phyloP scores from a whole-genome alignment of 1,140 invertebrate genomes.

The Microplitis demolitor region DNA sequence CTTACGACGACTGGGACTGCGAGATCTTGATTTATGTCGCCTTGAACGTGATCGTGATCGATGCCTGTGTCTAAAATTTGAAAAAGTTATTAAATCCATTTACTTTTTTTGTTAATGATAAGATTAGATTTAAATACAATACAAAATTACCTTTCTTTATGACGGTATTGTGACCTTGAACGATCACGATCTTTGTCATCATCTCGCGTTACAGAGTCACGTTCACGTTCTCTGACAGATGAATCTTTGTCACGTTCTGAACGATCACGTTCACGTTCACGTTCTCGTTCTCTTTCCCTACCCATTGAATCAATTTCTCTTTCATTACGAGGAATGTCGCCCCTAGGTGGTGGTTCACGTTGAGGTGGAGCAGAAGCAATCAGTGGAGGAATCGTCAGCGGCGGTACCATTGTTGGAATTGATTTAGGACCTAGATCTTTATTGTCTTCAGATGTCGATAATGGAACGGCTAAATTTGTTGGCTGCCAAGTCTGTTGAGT shows the following conservation, averaged over 20 bases:
- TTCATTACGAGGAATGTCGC: conserved; percentile 40
- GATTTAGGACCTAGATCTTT: conserved; percentile 57
- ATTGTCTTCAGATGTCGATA: conserved; percentile 55
- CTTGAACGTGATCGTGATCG: conserved; percentile 64
- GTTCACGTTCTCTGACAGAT: conserved; percentile 53
- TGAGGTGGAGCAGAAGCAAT: conserved; percentile 50
- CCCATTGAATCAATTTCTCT: conserved; percentile 46
- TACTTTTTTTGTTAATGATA: neutral
- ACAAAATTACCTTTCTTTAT: conserved; percentile 54
- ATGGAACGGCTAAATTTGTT: conserved; percentile 53
- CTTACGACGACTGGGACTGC: conserved; percentile 68
- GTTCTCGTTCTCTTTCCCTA: conserved; percentile 49
- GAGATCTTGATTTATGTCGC: conserved; percentile 65
- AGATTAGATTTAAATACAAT: neutral
- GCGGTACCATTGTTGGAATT: conserved; percentile 56
- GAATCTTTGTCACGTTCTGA: conserved; percentile 57
- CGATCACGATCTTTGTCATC: conserved; percentile 56
- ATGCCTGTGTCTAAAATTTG: conserved; percentile 60
- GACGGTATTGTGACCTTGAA: conserved; percentile 55
- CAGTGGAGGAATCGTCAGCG: conserved; percentile 50
- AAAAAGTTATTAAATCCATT: neutral
- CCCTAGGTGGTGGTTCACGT: conserved; percentile 56
- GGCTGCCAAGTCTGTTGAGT: conserved; percentile 55
- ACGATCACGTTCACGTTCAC: conserved; percentile 51
- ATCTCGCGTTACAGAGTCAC: conserved; percentile 54